Base-by-base conservation (phyloP, 2,888 invertebrate genomes). In the Drosophila trichaetosa region DNA sequence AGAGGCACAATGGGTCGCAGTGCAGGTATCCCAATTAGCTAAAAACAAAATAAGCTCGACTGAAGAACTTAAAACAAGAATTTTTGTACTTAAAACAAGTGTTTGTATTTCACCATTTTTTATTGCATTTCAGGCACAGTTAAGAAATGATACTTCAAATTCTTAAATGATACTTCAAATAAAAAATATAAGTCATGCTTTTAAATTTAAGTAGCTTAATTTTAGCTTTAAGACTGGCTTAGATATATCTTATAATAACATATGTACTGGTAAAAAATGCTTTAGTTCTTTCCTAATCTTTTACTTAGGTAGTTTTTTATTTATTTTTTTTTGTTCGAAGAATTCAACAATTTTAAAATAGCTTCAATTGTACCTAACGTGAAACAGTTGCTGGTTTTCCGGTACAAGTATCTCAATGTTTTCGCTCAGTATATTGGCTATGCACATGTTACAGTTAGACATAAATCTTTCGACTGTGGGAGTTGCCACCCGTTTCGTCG, bases 381-480 rank as follows among this genome's bases (percentile, higher is more conserved):
- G n/a, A 4, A 38, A n/a, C n/a, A 40, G n/a, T 4, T 10, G 31
- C 10, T 31, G 2, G 1, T 24, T 46, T 46, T 46, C 13, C 7
- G 13, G 7, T 16, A 46, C 1, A 46, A 24, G 16, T 46, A 16
- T 2, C 8, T 4, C 24, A 16, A 54, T 18, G 2, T 29, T 29
- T 38, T 56, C 29, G 27, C 13, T 29, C n/a, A 24, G 56, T 56
- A 38, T 27, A 8, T 4, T 3, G 1, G 54, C 36, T 36, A 7
- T 29, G 21, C 40, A 51, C 61, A 51, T 21, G 58, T 34, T 54
- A 42, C 58, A 73, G 73, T 73, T 72, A 74, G 78, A 70, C 86
- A 88, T 85, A 86, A 86, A 85, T 85, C 88, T 80, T 61, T 63
- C 61, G 69, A 69, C 86, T 88, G 85, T 85, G 85, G 85, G 85